phyloP scores from a whole-genome alignment of 2,797 vertebrate genomes.

The Dromococcyx pavoninus region DNA sequence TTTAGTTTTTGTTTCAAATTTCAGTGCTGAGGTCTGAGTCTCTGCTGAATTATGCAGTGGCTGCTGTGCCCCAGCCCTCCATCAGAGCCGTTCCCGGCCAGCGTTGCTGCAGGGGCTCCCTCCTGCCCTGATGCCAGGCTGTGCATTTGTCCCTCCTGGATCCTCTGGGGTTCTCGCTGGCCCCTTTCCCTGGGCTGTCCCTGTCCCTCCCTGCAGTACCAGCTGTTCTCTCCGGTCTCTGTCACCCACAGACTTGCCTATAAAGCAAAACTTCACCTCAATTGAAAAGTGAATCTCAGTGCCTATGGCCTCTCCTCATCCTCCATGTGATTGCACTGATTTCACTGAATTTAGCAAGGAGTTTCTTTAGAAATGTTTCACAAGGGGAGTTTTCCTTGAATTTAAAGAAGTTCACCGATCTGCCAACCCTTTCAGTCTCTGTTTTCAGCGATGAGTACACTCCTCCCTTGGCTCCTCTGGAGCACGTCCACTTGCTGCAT shows the following conservation, averaged over 20 bases:
- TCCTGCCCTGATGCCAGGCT: neutral
- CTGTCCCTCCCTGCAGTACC: neutral
- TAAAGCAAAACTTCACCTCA: neutral
- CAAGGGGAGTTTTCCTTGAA: neutral
- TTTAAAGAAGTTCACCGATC: neutral
- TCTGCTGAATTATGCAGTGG: neutral
- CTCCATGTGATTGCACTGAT: neutral
- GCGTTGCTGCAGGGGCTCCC: accelerated
- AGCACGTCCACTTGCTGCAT: neutral
- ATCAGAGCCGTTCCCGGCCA: neutral
- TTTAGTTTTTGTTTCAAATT: constrained; percentile 10
- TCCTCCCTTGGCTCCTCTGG: neutral
- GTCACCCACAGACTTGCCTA: neutral
- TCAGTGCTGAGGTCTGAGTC: constrained; percentile 8
- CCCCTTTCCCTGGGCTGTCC: neutral
- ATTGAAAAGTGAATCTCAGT: neutral
- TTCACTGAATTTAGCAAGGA: neutral
- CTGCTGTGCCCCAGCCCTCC: neutral
- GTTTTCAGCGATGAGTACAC: neutral
- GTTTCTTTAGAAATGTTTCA: neutral
- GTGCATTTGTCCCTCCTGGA: neutral
- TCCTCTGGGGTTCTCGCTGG: accelerated
- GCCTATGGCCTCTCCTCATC: neutral
- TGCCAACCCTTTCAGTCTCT: neutral
- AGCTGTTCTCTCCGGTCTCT: neutral